phyloP scores from a whole-genome alignment of 2,888 invertebrate genomes.

The Cryptophagus acutangulus region DNA sequence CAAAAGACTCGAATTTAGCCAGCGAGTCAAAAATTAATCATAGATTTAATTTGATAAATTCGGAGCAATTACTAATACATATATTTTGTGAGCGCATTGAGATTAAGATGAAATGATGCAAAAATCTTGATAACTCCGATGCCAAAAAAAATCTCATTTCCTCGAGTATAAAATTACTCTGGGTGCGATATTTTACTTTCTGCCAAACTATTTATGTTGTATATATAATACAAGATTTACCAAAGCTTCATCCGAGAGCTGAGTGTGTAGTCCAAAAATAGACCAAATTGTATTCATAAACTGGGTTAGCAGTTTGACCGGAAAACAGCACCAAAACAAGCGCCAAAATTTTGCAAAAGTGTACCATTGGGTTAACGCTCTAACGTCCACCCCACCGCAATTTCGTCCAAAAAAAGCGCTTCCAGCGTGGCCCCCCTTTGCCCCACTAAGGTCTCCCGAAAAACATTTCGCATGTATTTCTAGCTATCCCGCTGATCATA shows the following conservation, averaged over 20 bases:
- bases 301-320: slow-evolving; percentile 14
- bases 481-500: slow-evolving; percentile 36
- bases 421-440: slow-evolving; percentile 15
- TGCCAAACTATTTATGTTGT: slow-evolving; percentile 1
- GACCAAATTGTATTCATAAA: slow-evolving; percentile 16
- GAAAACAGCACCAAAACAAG: background rate
- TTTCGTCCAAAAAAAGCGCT: slow-evolving; percentile 22
- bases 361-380: slow-evolving; percentile 39
- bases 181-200: background rate
- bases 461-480: slow-evolving; percentile 37
- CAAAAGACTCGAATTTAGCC: too few relatives aligned
- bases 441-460: slow-evolving; percentile 19
- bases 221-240: background rate
- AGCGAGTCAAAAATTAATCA: too few relatives aligned
- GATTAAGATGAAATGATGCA: too few relatives aligned
- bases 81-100: too few relatives aligned
- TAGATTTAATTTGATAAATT: too few relatives aligned
- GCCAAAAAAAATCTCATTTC: background rate
- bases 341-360: slow-evolving; percentile 21
- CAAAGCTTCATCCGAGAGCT: slow-evolving; percentile 1
- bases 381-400: slow-evolving; percentile 24
- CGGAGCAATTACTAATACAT: too few relatives aligned
- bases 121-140: background rate
- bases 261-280: slow-evolving; percentile 14
- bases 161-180: background rate